Evolutionary conservation across 2,888 invertebrate species (phyloP).

Genomic region (Dysmachus trigonus): DNA sequence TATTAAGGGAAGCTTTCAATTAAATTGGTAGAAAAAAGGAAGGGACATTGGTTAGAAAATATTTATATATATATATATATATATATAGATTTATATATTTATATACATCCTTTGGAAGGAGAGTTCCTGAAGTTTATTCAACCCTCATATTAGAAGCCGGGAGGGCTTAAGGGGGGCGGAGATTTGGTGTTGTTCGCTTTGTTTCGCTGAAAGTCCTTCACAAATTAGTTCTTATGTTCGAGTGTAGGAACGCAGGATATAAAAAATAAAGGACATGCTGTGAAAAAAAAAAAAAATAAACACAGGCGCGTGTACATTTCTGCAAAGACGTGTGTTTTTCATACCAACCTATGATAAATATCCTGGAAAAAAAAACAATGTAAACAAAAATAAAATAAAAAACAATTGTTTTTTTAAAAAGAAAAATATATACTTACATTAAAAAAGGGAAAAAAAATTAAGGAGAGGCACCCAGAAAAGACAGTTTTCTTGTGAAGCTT

Average conservation of each 20-base stretch:
- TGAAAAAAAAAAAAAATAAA: not conserved
- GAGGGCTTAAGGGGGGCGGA: not conserved
- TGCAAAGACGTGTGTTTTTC: not conserved
- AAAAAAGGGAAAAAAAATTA: too few relatives aligned
- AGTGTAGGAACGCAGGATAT: not conserved
- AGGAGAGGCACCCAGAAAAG: not conserved
- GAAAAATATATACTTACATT: too few relatives aligned
- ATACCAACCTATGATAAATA: not conserved
- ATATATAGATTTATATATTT: too few relatives aligned
- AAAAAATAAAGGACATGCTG: not conserved
- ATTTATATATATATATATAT: not conserved
- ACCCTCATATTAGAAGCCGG: not conserved
- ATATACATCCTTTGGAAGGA: not conserved
- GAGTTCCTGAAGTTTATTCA: not conserved
- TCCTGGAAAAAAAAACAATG: not conserved
- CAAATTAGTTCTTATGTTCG: slow-evolving; percentile 2
- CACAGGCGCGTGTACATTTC: not conserved
- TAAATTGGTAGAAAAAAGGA: not conserved
- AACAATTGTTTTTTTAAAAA: too few relatives aligned
- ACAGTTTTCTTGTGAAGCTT: not conserved
- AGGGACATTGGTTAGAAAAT: not conserved
- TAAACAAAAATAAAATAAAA: slow-evolving; percentile 12
- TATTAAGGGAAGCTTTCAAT: not conserved
- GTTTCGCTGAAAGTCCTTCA: not conserved
- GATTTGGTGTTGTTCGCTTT: not conserved